Base-by-base conservation (phyloP, 2,113 vertebrate species). In the Serinus canaria region DNA sequence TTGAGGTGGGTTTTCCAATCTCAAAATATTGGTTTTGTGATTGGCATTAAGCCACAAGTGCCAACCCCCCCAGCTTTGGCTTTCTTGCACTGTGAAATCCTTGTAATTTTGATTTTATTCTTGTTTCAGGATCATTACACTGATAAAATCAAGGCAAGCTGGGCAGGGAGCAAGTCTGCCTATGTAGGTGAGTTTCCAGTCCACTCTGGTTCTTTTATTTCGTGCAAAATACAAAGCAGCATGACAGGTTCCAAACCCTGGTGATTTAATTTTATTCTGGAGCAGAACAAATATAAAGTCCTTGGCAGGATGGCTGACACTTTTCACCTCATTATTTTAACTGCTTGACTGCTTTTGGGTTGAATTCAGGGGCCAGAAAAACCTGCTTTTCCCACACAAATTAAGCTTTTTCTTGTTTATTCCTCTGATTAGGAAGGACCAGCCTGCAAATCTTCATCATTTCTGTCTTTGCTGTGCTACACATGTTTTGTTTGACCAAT, bases 161-260 rank as follows among this genome's bases (percentile, higher is more conserved):
- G 15, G 90, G 67, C 55, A 20, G 37, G 84, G 18, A 53, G 63
- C 75, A 24, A 21, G 55, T 12, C 94, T 63, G 90, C 90, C 68
- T 88, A 79, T 93, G 92, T 95, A 97, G 94, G 94, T 97, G 92
- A 94, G 95, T 95, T 81, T 86, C 92, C 90, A 75, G 81, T 13
- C 13, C 22, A 3, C 12, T 1, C 89, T 23, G 52, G 52, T 78
- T 89, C 81, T 82, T 82, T 69, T 16, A 46, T 83, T 90, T 24
- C 41, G 2, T 46, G 74, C 49, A 64, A 41, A 91, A 35, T 13
- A 43, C 8, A 66, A 92, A 90, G 64, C 59, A 85, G 67, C 25
- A 23, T 1, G 7, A 41, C 62, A 44, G 30, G 63, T 83, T 46
- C 55, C 86, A 87, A 80, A 46, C 25, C 44, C 44, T 25, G 15